Evolutionary conservation across 1,140 invertebrate species (phyloP).

Genomic region (Odontomachus brunneus): DNA sequence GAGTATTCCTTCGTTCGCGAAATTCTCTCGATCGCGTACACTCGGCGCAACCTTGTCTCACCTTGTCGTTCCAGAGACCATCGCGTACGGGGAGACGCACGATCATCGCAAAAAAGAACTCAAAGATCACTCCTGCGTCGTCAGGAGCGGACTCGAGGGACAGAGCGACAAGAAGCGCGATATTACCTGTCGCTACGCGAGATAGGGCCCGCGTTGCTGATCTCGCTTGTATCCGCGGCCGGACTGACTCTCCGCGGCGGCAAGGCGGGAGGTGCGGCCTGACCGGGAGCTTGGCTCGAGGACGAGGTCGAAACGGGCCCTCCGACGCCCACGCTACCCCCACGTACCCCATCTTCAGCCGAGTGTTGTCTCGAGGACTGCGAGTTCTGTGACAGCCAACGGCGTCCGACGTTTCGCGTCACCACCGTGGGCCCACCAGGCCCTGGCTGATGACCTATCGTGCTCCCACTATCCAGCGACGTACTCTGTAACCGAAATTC

Average conservation of each 20-base stretch:
- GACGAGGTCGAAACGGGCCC: constrained; percentile 78
- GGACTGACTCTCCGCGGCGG: constrained; percentile 82
- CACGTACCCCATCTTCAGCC: constrained; percentile 78
- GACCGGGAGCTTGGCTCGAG: constrained; percentile 73
- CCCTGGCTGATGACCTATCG: constrained; percentile 76
- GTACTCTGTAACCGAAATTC: constrained; percentile 76
- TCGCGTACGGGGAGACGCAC: no score
- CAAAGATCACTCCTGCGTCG: background rate
- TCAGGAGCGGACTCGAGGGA: background rate
- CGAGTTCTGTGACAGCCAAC: constrained; percentile 79
- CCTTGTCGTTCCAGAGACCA: no score
- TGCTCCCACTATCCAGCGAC: constrained; percentile 77
- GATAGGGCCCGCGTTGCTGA: constrained; percentile 71
- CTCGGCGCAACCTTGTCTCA: background rate
- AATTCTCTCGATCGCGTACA: background rate
- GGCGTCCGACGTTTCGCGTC: constrained; percentile 74
- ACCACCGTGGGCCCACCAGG: constrained; percentile 58
- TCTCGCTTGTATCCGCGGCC: constrained; percentile 79
- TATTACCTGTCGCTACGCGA: constrained; percentile 78
- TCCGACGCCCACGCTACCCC: constrained; percentile 77
- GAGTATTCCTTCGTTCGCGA: background rate
- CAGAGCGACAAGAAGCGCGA: background rate
- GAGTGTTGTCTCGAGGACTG: constrained; percentile 79
- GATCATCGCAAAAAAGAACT: no score
- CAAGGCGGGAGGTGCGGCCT: constrained; percentile 76